Evolutionary conservation across 2,888 invertebrate species (phyloP).

Genomic region (Drosophila mercatorum): DNA sequence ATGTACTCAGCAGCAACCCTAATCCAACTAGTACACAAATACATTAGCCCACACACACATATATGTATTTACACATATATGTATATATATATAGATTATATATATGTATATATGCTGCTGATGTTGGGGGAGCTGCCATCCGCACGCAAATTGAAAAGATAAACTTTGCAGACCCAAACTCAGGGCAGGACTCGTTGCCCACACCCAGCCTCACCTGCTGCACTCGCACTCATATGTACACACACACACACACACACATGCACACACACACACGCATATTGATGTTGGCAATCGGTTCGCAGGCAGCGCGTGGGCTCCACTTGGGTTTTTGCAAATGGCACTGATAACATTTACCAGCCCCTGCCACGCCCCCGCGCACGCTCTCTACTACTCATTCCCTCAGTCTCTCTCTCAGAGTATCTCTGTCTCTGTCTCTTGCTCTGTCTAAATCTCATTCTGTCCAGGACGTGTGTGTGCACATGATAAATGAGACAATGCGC

Average conservation of each 20-base stretch:
- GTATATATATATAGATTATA: constrained; percentile 18
- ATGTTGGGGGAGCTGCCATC: constrained; percentile 48
- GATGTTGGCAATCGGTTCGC: constrained; percentile 73
- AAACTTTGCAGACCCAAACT: constrained; percentile 73
- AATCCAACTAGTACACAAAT: constrained; percentile 70
- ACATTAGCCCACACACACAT: constrained; percentile 56
- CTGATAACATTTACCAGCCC: constrained; percentile 66
- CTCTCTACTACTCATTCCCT: background rate
- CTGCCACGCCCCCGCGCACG: constrained; percentile 9
- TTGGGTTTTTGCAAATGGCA: constrained; percentile 67
- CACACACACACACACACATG: background rate
- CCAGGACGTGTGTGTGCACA: constrained; percentile 63
- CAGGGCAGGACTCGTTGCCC: constrained; percentile 4
- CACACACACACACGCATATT: constrained; percentile 35
- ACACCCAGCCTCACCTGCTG: constrained; percentile 50
- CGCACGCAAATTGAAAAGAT: constrained; percentile 74
- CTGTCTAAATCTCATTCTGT: constrained; percentile 37
- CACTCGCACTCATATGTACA: constrained; percentile 15
- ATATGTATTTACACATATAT: background rate
- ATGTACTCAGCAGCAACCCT: constrained; percentile 74
- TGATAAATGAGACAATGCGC: constrained; percentile 74
- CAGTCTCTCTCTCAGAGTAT: background rate
- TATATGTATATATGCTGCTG: constrained; percentile 31
- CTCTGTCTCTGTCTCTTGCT: constrained; percentile 4
- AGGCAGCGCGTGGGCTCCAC: constrained; percentile 65